These are phyloP conservation scores for Mizuhopecten yessoensis DNA, from an alignment of 1,140 invertebrate species.

Conservation along the genomic window DNA sequence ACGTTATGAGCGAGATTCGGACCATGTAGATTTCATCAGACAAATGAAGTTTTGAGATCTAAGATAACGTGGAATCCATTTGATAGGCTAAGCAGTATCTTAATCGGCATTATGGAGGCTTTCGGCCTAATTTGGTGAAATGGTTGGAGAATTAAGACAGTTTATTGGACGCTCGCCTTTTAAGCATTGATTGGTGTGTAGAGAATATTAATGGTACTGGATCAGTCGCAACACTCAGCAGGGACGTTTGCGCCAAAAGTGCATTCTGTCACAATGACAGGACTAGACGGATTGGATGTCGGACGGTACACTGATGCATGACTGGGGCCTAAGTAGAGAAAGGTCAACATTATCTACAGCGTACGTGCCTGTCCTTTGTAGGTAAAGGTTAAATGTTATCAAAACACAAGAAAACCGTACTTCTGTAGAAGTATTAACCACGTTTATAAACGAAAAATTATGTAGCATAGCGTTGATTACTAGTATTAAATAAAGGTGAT, in stretches of 20 bases:
- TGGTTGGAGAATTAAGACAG: conserved; percentile 15
- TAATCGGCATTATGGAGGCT: neutral
- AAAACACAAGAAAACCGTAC: no score
- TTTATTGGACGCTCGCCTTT: conserved; percentile 11
- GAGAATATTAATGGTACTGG: neutral
- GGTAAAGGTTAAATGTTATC: no score
- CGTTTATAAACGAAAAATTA: no score
- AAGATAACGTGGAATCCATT: neutral
- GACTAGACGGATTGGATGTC: neutral
- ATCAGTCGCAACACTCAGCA: neutral
- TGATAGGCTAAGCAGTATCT: neutral
- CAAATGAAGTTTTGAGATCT: neutral
- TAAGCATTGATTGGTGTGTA: neutral
- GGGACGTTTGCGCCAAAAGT: neutral
- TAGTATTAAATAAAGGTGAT: no score
- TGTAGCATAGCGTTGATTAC: no score
- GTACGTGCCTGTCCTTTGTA: no score
- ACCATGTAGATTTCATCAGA: conserved; percentile 22
- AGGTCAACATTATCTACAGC: neutral
- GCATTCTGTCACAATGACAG: conserved; percentile 15
- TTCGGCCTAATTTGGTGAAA: conserved; percentile 19
- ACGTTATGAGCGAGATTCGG: neutral
- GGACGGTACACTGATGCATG: neutral
- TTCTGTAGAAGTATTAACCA: no score
- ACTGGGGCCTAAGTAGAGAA: neutral